Evolutionary conservation across 2,888 invertebrate species (phyloP), one percentile per base, ranked within the genome.

Genomic region (Teinopalpus imperialis): DNA sequence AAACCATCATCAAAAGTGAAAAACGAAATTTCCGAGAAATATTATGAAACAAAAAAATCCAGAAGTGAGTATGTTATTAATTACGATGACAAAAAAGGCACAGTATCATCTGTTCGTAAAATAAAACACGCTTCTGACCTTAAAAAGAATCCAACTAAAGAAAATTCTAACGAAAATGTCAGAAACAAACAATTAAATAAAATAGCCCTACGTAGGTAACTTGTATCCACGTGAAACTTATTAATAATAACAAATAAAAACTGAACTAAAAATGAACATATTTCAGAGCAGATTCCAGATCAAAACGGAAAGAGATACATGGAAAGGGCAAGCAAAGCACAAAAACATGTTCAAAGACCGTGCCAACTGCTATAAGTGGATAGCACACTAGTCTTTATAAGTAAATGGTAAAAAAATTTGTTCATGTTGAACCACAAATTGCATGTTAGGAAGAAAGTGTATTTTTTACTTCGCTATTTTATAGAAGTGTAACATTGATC

Each of bases 31-130:
- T 39, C 56, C 53, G 53, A 59, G 43, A 58, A 49, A 24, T 42
- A 23, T 14, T n/a, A 43, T 32, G 37, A 41, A 7, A 54, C 64
- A 20, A 64, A 57, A 56, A 64, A 64, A 37, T 59, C 73, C 7
- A 74, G 66, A 57, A 80, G 72, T 57, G 79, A 82, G 68, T 86
- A 85, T 52, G 79, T 88, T 7, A 85, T 88, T 45, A 87, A 88
- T 56, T 88, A 88, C 47, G 81, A 87, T 49, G 87, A 88, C 51
- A 86, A 87, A 68, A 81, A 87, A 50, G 88, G 88, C 54, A 86
- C 86, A 5, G 81, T 87, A 2, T 81, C 88, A 5, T 87, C 88
- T 7, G 64, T 88, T 49, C 74, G 79, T 54, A 86, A 87, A 77
- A 65, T 85, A 32, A 71, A 73, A 61, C 56, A 67, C 48, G 56